These are phyloP conservation scores for Crossaster papposus DNA, from an alignment of 53 echinoderm and acorn worm species.

Conservation along the genomic window DNA sequence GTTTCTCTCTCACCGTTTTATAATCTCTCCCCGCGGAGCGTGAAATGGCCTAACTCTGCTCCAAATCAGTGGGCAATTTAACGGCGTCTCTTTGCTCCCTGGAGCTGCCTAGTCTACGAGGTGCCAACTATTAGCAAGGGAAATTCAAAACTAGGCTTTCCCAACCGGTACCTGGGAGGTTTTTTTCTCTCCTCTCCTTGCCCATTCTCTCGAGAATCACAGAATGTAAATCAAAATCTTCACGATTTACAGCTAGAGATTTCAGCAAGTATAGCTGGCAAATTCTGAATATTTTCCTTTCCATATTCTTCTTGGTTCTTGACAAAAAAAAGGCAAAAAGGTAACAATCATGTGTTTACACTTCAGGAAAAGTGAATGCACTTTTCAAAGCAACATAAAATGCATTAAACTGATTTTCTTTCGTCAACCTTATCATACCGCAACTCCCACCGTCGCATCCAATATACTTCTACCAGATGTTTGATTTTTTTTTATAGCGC, in stretches of 20 bases:
- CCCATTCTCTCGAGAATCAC: background rate
- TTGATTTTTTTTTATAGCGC: constrained; percentile 21
- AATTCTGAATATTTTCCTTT: background rate
- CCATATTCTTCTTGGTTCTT: background rate
- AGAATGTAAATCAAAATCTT: background rate
- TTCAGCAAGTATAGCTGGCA: background rate
- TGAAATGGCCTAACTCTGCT: constrained; percentile 38
- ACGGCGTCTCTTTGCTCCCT: constrained; percentile 52
- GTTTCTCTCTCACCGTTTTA: background rate
- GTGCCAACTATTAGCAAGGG: constrained; percentile 40
- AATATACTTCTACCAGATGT: background rate
- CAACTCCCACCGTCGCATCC: background rate
- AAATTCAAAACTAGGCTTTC: background rate
- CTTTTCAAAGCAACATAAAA: background rate
- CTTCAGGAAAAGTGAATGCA: background rate
- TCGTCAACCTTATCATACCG: background rate
- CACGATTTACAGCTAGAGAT: background rate
- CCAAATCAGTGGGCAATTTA: constrained; percentile 49
- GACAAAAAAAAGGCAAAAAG: background rate
- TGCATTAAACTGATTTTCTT: background rate
- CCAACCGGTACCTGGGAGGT: background rate
- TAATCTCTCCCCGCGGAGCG: constrained; percentile 55
- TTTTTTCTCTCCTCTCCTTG: background rate
- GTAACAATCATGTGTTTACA: too few species aligned
- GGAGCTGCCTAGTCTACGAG: constrained; percentile 45